phyloP scores from a whole-genome alignment of 2,797 vertebrate genomes.

The Danio albolineatus region DNA sequence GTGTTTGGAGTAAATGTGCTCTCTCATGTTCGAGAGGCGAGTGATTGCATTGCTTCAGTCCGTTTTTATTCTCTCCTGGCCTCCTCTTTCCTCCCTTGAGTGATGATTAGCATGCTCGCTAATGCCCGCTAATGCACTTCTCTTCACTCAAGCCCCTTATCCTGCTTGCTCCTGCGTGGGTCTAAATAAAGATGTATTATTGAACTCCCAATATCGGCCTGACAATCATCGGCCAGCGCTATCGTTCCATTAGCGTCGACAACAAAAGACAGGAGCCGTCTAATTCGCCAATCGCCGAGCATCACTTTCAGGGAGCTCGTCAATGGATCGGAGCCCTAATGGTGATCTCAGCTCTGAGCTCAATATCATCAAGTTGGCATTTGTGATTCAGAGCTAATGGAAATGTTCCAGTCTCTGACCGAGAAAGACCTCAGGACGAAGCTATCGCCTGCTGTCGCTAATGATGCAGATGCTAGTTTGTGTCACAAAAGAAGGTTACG shows the following conservation, averaged over 20 bases:
- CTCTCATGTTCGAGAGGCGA: constrained; percentile 27
- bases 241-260: constrained; percentile 44
- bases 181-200: constrained; percentile 51
- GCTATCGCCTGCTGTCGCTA: not conserved
- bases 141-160: constrained; percentile 48
- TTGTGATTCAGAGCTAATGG: constrained; percentile 40
- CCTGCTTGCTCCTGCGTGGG: constrained; percentile 24
- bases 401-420: constrained; percentile 20
- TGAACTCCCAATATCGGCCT: constrained; percentile 37
- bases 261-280: constrained; percentile 37
- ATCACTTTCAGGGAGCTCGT: constrained; percentile 34
- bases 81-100: constrained; percentile 40
- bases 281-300: constrained; percentile 29
- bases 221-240: constrained; percentile 28
- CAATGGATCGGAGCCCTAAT: constrained; percentile 37
- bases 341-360: constrained; percentile 40
- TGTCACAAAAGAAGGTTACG: not conserved
- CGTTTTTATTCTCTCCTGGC: constrained; percentile 37
- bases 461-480: constrained; percentile 4
- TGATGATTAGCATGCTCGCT: constrained; percentile 51
- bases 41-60: constrained; percentile 40
- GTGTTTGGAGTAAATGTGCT: constrained; percentile 13
- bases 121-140: constrained; percentile 50
- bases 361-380: constrained; percentile 35
- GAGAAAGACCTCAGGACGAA: constrained; percentile 15